These are phyloP conservation scores for Drosophila sturtevanti DNA, from an alignment of 1,140 invertebrate genomes.

Conservation along the genomic window DNA sequence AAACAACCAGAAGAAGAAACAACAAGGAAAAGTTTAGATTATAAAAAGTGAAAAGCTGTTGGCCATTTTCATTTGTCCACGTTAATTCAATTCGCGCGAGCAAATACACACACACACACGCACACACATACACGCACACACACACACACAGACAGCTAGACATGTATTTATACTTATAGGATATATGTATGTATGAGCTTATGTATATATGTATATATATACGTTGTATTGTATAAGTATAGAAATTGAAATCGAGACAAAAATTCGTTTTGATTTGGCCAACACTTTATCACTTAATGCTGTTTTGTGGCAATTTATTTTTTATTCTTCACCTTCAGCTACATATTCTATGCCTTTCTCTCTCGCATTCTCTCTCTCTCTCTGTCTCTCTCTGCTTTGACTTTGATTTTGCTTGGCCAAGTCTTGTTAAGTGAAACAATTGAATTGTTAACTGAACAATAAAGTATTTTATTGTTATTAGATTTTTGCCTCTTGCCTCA, in stretches of 20 bases:
- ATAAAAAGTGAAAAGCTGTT: not conserved
- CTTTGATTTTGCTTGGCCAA: slow-evolving; percentile 7
- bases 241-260: not conserved
- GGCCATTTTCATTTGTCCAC: not conserved
- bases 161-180: no score
- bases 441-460: slow-evolving; percentile 80
- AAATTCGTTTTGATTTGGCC: slow-evolving; percentile 70
- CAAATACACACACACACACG: slow-evolving; percentile 17
- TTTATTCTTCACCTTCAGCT: slow-evolving; percentile 32
- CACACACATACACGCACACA: not conserved
- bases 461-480: slow-evolving; percentile 81
- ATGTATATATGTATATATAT: slow-evolving; percentile 8
- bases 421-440: slow-evolving; percentile 78
- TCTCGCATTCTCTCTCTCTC: slow-evolving; percentile 24
- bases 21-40: not conserved
- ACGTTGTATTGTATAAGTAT: not conserved
- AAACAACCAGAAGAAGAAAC: not conserved
- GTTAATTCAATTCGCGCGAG: slow-evolving; percentile 1
- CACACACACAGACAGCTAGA: no score
- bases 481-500: slow-evolving; percentile 63
- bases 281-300: slow-evolving; percentile 80
- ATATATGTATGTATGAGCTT: not conserved
- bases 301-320: slow-evolving; percentile 64
- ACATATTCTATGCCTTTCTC: not conserved
- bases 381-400: slow-evolving; percentile 8